A percentile compares a stretch with the other conserved stretches of the same genome.
phyloP scores from a whole-genome alignment of 2,888 invertebrate genomes.

The Athrips mouffetella region DNA sequence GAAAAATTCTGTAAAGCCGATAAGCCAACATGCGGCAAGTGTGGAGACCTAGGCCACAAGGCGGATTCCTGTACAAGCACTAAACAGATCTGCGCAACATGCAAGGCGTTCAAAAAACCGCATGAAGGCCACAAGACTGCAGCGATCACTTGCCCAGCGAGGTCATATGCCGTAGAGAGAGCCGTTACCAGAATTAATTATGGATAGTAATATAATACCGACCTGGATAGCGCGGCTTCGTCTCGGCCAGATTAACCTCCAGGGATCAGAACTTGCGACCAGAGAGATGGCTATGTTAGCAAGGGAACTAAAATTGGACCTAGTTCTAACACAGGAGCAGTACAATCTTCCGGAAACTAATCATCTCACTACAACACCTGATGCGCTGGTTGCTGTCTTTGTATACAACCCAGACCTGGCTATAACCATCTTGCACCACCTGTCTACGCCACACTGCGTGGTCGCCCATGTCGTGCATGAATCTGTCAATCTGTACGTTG shows the following conservation, averaged over 20 bases:
- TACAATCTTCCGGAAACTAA: no score
- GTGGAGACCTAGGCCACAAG: constrained; percentile 26
- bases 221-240: not conserved
- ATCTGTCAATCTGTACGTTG: no score
- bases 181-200: not conserved
- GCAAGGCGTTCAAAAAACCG: constrained; percentile 21
- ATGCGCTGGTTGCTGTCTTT: constrained; percentile 22
- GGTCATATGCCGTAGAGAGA: constrained; percentile 29
- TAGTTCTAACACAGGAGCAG: no score
- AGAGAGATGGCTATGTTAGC: no score
- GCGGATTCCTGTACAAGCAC: constrained; percentile 12
- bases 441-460: no score
- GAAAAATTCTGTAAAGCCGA: constrained; percentile 28
- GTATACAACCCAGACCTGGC: constrained; percentile 26
- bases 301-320: no score
- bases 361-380: no score
- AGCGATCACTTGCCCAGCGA: constrained; percentile 84
- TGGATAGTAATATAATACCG: not conserved
- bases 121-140: constrained; percentile 21
- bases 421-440: no score
- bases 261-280: no score
- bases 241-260: not conserved
- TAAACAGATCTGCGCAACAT: constrained; percentile 25
- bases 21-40: constrained; percentile 22
- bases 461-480: no score